Conservation (phyloP, 2,797 vertebrate genomes). For the Labroides dimidiatus region DNA sequence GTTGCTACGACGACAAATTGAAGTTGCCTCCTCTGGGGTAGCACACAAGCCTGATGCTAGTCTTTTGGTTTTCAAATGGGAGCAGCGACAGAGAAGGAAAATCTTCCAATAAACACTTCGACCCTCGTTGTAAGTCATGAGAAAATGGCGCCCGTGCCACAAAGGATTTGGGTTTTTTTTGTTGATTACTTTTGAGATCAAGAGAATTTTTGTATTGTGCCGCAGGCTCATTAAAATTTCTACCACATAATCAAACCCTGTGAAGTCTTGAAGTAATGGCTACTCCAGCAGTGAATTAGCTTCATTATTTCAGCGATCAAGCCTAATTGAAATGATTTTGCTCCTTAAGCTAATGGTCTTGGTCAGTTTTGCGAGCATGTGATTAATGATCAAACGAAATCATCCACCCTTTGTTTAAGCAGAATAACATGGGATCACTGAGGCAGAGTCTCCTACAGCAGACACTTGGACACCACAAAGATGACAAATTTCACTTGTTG, state of each 20-base stretch:
- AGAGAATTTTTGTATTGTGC: slow-evolving; percentile 36
- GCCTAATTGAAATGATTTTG: slow-evolving; percentile 69
- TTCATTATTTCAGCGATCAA: slow-evolving; percentile 43
- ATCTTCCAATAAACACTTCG: slow-evolving; percentile 15
- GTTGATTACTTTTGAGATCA: slow-evolving; percentile 48
- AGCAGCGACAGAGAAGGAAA: slow-evolving; percentile 21
- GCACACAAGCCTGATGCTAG: slow-evolving; percentile 11
- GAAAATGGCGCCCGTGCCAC: slow-evolving; percentile 30
- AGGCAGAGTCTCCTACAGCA: slow-evolving; percentile 54
- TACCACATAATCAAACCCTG: slow-evolving; percentile 32
- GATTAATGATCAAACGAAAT: slow-evolving; percentile 43
- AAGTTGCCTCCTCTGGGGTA: slow-evolving; percentile 5
- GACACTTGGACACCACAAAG: slow-evolving; percentile 77
- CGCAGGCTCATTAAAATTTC: slow-evolving; percentile 55
- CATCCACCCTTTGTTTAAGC: slow-evolving; percentile 37
- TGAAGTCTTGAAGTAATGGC: slow-evolving; percentile 41
- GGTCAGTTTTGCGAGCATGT: slow-evolving; percentile 59
- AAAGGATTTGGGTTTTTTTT: slow-evolving; percentile 32
- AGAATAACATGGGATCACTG: slow-evolving; percentile 75
- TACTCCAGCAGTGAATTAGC: slow-evolving; percentile 34
- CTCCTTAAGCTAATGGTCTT: slow-evolving; percentile 59
- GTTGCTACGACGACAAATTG: slow-evolving; percentile 48
- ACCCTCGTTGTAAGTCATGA: slow-evolving; percentile 12
- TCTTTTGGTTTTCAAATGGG: slow-evolving; percentile 32
- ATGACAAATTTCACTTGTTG: slow-evolving; percentile 54